Percentiles rank a stretch among this genome's conserved stretches.
These are phyloP conservation scores for Laterallus jamaicensis DNA, from an alignment of 2,113 vertebrate genomes.

Conservation along the genomic window DNA sequence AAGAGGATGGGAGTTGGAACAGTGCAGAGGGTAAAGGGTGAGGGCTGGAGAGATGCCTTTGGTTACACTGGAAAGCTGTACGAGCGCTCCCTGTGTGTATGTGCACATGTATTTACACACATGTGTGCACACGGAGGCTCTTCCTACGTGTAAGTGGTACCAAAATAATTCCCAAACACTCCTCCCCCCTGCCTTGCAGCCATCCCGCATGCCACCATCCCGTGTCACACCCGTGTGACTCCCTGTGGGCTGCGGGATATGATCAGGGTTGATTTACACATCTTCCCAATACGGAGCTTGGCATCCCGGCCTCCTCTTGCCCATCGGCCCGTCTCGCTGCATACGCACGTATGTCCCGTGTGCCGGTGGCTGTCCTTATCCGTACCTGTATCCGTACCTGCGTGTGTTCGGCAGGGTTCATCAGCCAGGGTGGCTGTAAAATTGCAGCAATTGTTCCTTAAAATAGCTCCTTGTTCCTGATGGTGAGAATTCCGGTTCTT, in stretches of 20 bases:
- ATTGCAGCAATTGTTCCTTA: slow-evolving; percentile 55
- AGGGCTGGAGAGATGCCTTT: not conserved
- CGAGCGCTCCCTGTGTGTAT: too few species aligned
- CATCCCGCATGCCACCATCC: not conserved
- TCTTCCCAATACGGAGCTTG: fast-evolving
- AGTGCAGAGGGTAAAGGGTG: not conserved
- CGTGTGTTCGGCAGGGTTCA: not conserved
- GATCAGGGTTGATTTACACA: fast-evolving
- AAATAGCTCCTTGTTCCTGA: slow-evolving; percentile 23
- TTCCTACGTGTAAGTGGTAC: too few species aligned
- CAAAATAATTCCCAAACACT: too few species aligned
- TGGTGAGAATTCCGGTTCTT: not conserved
- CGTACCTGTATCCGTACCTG: not conserved
- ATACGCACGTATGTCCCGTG: not conserved
- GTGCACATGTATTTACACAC: too few species aligned
- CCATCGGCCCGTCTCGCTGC: not conserved
- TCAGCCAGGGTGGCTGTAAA: not conserved
- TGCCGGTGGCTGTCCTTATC: not conserved
- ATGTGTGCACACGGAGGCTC: too few species aligned
- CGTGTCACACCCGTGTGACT: fast-evolving
- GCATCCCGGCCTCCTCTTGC: fast-evolving
- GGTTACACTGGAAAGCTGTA: not conserved
- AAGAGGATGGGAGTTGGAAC: not conserved
- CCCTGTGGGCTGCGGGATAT: fast-evolving
- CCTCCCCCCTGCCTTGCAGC: too few species aligned